Evolutionary conservation across 2,797 vertebrate species (phyloP).

Genomic region (Chanos chanos): DNA sequence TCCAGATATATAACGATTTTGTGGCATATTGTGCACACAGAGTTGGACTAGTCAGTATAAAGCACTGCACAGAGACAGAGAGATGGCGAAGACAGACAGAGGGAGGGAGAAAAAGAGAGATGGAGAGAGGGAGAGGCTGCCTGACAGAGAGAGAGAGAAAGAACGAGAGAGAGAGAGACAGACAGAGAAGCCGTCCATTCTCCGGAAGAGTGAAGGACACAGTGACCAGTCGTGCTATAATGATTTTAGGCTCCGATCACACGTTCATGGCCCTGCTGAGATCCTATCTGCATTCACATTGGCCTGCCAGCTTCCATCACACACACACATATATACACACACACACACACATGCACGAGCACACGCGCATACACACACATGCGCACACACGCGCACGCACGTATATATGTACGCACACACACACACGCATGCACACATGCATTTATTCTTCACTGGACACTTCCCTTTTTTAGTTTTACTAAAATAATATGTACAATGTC

Average conservation of each 20-base stretch:
- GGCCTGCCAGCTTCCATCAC: constrained; percentile 32
- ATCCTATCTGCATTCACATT: constrained; percentile 67
- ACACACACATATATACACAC: neutral
- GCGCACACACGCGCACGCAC: neutral
- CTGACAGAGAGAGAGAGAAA: constrained; percentile 33
- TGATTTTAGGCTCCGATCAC: constrained; percentile 77
- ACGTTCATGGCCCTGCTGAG: constrained; percentile 64
- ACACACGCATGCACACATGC: constrained; percentile 26
- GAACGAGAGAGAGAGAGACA: neutral
- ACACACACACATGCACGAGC: constrained; percentile 12
- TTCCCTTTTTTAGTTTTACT: too few species aligned
- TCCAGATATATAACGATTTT: neutral
- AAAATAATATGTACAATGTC: too few species aligned
- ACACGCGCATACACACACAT: neutral
- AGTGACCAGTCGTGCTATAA: constrained; percentile 70
- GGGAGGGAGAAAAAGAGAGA: neutral
- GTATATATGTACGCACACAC: neutral
- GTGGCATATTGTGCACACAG: neutral
- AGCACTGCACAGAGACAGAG: neutral
- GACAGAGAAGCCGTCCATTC: constrained; percentile 44
- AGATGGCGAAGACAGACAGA: neutral
- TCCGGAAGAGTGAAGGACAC: constrained; percentile 71
- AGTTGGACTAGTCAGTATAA: neutral
- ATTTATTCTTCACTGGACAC: neutral
- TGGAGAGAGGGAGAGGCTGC: constrained; percentile 26